These are phyloP conservation scores for Thera obeliscata DNA, from an alignment of 2,888 invertebrate genomes.

Conservation along the genomic window DNA sequence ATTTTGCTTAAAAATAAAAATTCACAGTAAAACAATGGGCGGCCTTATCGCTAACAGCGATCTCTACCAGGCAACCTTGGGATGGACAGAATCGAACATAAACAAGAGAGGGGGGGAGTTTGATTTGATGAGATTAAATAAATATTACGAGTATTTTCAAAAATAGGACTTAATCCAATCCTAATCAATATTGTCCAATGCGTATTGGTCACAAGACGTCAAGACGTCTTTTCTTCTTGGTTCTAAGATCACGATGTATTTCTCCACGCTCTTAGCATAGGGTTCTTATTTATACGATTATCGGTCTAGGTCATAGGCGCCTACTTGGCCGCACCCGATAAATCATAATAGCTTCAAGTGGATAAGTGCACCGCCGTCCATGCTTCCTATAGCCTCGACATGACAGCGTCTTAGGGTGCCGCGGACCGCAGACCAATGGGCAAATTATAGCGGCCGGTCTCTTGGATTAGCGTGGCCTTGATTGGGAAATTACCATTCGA, in stretches of 20 bases:
- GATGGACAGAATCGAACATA: too few relatives aligned
- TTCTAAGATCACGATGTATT: background rate
- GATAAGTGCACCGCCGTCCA: slow-evolving; percentile 73
- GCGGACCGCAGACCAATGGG: slow-evolving; percentile 49
- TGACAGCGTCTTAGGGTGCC: slow-evolving; percentile 61
- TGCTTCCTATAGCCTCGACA: slow-evolving; percentile 77
- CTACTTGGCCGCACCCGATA: slow-evolving; percentile 70
- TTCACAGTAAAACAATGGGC: too few relatives aligned
- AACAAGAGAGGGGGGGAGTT: too few relatives aligned
- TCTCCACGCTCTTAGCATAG: background rate
- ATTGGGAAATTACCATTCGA: slow-evolving; percentile 23
- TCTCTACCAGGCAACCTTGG: too few relatives aligned
- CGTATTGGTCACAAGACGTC: too few relatives aligned
- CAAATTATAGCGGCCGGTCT: slow-evolving; percentile 31
- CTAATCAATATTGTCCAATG: too few relatives aligned
- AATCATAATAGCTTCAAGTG: slow-evolving; percentile 81
- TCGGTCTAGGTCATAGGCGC: slow-evolving; percentile 77
- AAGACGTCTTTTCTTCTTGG: background rate
- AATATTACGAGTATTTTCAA: too few relatives aligned
- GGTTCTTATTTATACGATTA: background rate
- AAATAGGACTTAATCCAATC: too few relatives aligned
- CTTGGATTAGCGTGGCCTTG: slow-evolving; percentile 28
- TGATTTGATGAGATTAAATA: too few relatives aligned
- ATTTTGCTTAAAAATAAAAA: too few relatives aligned
- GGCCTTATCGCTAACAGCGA: too few relatives aligned